These are phyloP conservation scores for Coelogynopora nodosa DNA, from an alignment of 2,888 invertebrate species.

Conservation along the genomic window DNA sequence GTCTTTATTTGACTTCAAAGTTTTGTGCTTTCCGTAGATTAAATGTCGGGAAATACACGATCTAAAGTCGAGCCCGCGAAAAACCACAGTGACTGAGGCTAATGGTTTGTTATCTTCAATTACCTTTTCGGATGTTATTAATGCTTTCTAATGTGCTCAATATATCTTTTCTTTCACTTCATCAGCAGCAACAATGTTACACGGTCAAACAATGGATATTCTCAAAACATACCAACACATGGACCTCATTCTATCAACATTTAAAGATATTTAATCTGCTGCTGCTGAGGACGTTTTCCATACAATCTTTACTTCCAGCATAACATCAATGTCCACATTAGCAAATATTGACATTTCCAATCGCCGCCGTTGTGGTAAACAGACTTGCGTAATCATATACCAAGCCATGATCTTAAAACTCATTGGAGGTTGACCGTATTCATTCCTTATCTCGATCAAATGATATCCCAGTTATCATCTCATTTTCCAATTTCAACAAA, in stretches of 20 bases:
- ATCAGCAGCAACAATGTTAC: not conserved
- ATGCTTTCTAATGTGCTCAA: not conserved
- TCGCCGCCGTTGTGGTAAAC: not conserved
- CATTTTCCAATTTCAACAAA: not conserved
- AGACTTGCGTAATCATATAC: not conserved
- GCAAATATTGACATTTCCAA: not conserved
- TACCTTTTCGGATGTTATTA: not conserved
- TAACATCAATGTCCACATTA: conserved; percentile 13
- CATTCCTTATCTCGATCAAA: conserved; percentile 22
- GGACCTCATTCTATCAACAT: conserved; percentile 20
- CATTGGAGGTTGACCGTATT: not conserved
- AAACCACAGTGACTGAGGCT: conserved; percentile 13
- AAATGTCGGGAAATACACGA: conserved; percentile 5
- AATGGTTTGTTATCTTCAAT: not conserved
- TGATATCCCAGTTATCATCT: conserved; percentile 6
- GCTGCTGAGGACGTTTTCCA: conserved; percentile 1
- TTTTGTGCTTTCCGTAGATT: not conserved
- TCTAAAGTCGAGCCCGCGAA: not conserved
- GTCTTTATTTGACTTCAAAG: not conserved
- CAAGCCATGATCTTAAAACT: conserved; percentile 1
- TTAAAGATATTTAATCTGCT: conserved; percentile 17
- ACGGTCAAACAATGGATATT: not conserved
- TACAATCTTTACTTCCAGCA: not conserved
- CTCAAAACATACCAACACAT: conserved; percentile 2
- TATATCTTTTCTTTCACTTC: not conserved